phyloP scores from a whole-genome alignment of 2,888 invertebrate genomes.

The Cataglyphis livida region DNA sequence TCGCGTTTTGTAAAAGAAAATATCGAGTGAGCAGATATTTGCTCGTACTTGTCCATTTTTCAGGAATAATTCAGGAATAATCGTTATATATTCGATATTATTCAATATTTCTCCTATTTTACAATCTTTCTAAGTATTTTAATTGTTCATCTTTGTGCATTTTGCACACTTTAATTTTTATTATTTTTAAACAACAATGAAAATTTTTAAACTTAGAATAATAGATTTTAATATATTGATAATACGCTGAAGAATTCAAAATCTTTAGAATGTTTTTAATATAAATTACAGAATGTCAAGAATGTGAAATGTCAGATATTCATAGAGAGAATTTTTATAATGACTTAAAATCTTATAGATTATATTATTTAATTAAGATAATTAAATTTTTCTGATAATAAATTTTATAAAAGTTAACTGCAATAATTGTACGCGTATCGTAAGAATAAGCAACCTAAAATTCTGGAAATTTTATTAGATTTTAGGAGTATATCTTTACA shows the following conservation, averaged over 20 bases:
- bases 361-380: background rate
- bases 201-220: background rate
- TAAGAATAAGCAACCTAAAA: background rate
- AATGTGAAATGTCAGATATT: background rate
- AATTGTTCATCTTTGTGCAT: background rate
- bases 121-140: background rate
- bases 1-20: slow-evolving; percentile 44
- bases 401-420: background rate
- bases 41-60: background rate
- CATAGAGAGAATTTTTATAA: background rate
- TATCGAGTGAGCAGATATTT: slow-evolving; percentile 26
- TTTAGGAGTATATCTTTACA: background rate
- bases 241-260: background rate
- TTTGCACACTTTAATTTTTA: background rate
- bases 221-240: background rate
- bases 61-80: background rate
- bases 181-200: background rate
- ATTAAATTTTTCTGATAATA: background rate
- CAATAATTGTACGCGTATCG: background rate
- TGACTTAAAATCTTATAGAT: background rate
- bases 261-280: background rate
- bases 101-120: background rate
- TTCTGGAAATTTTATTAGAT: slow-evolving; percentile 24
- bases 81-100: background rate
- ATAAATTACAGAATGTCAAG: background rate